Evolutionary conservation across 2,888 invertebrate species (phyloP).

Genomic region (Drosophila maculinotata): DNA sequence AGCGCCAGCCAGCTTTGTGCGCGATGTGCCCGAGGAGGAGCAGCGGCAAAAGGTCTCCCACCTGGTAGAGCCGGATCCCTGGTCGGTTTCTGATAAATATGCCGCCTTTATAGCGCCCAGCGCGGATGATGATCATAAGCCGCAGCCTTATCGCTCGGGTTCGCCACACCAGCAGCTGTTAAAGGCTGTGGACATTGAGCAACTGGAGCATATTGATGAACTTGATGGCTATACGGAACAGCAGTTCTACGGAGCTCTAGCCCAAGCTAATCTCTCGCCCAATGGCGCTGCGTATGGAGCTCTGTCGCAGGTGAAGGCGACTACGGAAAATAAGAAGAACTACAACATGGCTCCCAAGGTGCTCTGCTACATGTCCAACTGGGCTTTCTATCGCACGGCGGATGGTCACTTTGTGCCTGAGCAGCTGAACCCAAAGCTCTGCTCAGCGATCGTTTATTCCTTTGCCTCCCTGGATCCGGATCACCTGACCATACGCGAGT

Average conservation of each 20-base stretch:
- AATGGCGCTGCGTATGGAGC: constrained; percentile 72
- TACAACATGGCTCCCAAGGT: constrained; percentile 86
- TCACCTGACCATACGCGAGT: constrained; percentile 90
- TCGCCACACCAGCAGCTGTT: constrained; percentile 84
- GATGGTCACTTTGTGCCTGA: constrained; percentile 95
- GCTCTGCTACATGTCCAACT: constrained; percentile 95
- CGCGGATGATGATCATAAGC: constrained; percentile 62
- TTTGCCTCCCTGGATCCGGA: constrained; percentile 94
- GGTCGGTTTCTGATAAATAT: constrained; percentile 78
- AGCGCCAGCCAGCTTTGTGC: constrained; percentile 32
- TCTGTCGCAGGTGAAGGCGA: constrained; percentile 67
- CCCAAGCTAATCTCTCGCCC: constrained; percentile 34
- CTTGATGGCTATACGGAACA: constrained; percentile 64
- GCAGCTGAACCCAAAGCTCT: constrained; percentile 91
- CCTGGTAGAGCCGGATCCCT: constrained; percentile 60
- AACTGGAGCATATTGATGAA: constrained; percentile 70
- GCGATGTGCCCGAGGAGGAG: constrained; percentile 35
- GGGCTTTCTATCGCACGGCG: constrained; percentile 93
- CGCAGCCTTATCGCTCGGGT: constrained; percentile 83
- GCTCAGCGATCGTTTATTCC: constrained; percentile 95
- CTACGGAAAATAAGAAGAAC: constrained; percentile 64
- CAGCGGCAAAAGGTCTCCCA: constrained; percentile 41
- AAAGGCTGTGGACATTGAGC: constrained; percentile 69
- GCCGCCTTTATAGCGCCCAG: constrained; percentile 78
- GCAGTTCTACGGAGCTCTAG: constrained; percentile 69